Evolutionary conservation across 2,888 invertebrate species (phyloP).

Genomic region (Amorpha juglandis): DNA sequence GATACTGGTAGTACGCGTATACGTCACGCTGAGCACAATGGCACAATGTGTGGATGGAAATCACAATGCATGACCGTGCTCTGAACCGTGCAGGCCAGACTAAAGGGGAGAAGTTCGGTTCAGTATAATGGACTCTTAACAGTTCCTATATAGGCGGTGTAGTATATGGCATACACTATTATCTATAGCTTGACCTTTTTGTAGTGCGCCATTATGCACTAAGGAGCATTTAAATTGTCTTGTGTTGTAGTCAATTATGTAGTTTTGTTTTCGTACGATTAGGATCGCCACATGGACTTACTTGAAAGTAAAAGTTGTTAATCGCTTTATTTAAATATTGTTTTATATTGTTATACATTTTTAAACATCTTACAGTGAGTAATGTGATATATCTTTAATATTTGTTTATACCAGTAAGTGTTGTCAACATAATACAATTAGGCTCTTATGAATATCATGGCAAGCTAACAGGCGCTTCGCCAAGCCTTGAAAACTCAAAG

Average conservation of each 20-base stretch:
- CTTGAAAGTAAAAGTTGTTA: too few relatives aligned
- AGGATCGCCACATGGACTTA: too few relatives aligned
- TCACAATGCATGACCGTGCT: conserved; percentile 70
- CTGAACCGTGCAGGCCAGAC: conserved; percentile 70
- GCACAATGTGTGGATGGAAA: conserved; percentile 50
- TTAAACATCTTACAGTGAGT: too few relatives aligned
- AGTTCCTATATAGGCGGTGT: not conserved
- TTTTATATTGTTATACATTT: too few relatives aligned
- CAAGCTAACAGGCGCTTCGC: too few relatives aligned
- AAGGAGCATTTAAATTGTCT: not conserved
- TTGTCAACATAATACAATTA: too few relatives aligned
- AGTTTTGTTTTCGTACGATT: not conserved
- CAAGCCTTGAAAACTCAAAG: too few relatives aligned
- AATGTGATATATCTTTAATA: too few relatives aligned
- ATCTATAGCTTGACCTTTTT: not conserved
- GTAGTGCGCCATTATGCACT: not conserved
- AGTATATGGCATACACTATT: not conserved
- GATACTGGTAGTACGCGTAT: conserved; percentile 4
- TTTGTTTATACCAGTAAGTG: too few relatives aligned
- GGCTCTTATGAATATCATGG: too few relatives aligned
- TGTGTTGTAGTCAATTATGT: not conserved
- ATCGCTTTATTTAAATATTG: too few relatives aligned
- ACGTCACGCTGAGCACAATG: conserved; percentile 26
- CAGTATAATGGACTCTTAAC: conserved; percentile 29
- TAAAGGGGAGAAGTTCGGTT: conserved; percentile 43